Percentiles rank a stretch among this genome's conserved stretches.
These are phyloP conservation scores for Omphaloscelis lunosa DNA, from an alignment of 2,888 invertebrate species.

Conservation along the genomic window DNA sequence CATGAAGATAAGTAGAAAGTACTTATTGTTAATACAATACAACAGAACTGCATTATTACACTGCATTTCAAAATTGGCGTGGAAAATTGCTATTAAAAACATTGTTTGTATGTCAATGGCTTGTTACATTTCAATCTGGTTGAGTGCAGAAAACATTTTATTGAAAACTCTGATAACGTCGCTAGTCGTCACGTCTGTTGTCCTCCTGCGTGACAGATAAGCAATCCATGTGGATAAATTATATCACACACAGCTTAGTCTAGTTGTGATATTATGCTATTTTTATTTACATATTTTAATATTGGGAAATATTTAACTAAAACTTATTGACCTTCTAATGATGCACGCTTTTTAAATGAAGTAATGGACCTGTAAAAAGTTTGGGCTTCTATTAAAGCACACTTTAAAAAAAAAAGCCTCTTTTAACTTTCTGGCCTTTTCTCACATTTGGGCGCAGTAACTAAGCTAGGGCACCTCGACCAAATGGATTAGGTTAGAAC, in stretches of 20 bases:
- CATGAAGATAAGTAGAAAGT: slow-evolving; percentile 47
- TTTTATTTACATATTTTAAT: background rate
- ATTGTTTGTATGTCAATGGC: slow-evolving; percentile 55
- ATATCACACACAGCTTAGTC: background rate
- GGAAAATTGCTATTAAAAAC: slow-evolving; percentile 46
- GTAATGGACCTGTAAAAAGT: background rate
- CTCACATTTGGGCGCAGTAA: background rate
- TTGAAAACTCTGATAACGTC: slow-evolving; percentile 48
- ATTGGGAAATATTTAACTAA: background rate
- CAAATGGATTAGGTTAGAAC: background rate
- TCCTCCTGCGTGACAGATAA: slow-evolving; percentile 14
- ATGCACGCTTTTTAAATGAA: background rate
- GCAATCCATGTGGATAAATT: slow-evolving; percentile 15
- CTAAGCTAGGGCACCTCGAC: background rate
- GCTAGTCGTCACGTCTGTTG: slow-evolving; percentile 10
- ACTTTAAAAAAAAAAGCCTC: too few relatives aligned
- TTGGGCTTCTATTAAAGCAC: too few relatives aligned
- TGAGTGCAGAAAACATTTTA: slow-evolving; percentile 36
- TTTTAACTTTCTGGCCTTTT: too few relatives aligned
- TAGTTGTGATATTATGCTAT: background rate
- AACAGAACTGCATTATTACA: slow-evolving; percentile 37
- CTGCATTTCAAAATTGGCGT: slow-evolving; percentile 48
- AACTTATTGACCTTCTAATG: background rate
- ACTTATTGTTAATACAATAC: slow-evolving; percentile 23
- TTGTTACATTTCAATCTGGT: slow-evolving; percentile 50